These are phyloP conservation scores for Phataginus tetradactyla DNA, from an alignment of 2,797 vertebrate genomes.

Conservation along the genomic window DNA sequence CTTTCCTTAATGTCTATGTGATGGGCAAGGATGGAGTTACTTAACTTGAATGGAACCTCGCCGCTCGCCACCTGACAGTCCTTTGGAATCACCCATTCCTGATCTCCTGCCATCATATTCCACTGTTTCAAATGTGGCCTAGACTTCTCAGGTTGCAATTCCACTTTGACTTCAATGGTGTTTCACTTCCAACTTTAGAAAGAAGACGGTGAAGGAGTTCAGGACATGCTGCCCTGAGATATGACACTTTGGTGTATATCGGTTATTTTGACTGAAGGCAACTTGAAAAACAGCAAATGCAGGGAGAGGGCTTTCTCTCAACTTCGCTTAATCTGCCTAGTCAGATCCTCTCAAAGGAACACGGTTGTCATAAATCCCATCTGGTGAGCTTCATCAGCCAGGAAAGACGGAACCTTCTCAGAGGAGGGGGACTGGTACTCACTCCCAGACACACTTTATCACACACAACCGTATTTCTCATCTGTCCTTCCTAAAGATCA, in stretches of 20 bases:
- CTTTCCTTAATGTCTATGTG: background rate
- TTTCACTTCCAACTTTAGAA: background rate
- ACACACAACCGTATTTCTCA: accelerated
- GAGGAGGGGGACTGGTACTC: background rate
- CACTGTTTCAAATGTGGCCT: background rate
- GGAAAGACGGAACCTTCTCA: background rate
- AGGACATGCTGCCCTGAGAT: too few relatives aligned
- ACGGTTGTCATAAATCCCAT: background rate
- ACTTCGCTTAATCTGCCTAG: background rate
- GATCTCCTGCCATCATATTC: background rate
- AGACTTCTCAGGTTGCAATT: background rate
- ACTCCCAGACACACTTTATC: background rate
- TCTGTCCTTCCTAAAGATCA: background rate
- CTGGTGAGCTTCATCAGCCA: background rate
- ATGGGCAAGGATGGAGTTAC: background rate
- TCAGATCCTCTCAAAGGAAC: background rate
- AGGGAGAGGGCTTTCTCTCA: background rate
- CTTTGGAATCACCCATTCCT: too few relatives aligned
- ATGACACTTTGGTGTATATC: background rate
- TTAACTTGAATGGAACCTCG: accelerated
- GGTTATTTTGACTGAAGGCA: background rate
- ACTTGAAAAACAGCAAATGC: background rate
- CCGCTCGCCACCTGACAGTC: too few relatives aligned
- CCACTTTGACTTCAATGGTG: background rate
- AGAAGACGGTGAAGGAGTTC: background rate